Conservation (phyloP, 2,797 vertebrate species). For the Sciurus vulgaris region DNA sequence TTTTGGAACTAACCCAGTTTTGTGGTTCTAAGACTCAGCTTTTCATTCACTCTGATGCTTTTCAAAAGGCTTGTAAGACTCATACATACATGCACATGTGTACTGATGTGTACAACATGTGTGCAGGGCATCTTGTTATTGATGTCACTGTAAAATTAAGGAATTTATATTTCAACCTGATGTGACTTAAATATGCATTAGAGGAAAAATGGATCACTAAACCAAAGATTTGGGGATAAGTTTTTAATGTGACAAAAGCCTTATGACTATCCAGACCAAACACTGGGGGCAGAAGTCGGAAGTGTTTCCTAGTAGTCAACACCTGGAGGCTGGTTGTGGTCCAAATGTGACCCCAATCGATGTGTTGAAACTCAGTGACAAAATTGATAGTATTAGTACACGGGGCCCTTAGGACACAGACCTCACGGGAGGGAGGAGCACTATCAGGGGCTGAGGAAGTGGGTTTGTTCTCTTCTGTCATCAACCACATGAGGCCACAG, state of each 20-base stretch:
- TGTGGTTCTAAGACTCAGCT: not conserved
- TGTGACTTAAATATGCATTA: not conserved
- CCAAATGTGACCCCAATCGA: not conserved
- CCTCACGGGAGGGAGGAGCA: fast-evolving
- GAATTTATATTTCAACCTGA: not conserved
- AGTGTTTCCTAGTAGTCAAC: not conserved
- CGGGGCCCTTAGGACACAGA: too few species aligned
- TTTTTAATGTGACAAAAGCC: not conserved
- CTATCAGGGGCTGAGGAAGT: not conserved
- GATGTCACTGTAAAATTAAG: not conserved
- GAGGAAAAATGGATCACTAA: not conserved
- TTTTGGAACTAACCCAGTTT: not conserved
- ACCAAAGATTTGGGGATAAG: not conserved
- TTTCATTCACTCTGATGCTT: not conserved
- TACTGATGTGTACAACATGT: too few species aligned
- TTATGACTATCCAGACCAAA: not conserved
- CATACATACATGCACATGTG: not conserved
- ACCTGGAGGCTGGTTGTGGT: not conserved
- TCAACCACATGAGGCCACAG: not conserved
- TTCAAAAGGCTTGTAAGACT: not conserved
- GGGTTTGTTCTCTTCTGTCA: not conserved
- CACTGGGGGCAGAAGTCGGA: not conserved
- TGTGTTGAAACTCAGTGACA: not conserved
- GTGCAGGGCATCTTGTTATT: not conserved
- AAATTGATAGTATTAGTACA: too few species aligned